Evolutionary conservation across 2,113 vertebrate genomes (phyloP), one percentile per base, ranked within the genome.

Genomic region (Eolophus roseicapilla): DNA sequence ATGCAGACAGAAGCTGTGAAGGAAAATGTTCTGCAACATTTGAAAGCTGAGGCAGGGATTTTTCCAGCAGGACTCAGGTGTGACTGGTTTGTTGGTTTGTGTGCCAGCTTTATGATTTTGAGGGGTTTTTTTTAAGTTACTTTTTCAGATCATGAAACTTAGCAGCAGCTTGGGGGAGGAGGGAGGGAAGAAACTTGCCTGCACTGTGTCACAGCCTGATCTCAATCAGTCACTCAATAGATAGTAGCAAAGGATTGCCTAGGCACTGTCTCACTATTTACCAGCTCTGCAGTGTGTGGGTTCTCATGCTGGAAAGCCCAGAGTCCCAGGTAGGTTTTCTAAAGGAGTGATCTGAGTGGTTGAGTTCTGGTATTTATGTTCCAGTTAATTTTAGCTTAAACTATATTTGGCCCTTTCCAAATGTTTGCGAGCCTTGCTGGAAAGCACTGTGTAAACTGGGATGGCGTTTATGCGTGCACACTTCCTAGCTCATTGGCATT

Each of bases 11-110:
- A 91, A 94, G 62, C 82, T 95, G 89, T 71, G 47, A 95, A 90
- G 88, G 55, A 71, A 88, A 93, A 90, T 84, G 77, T 88, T 96
- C 83, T 93, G 79, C 79, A 83, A 82, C 50, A 84, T 92, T 82
- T 91, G 62, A 84, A 91, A 95, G 82, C 82, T 91, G 76, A 91
- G 81, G 78, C 88, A 85, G 35, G 75, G 86, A 70, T 65, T 91
- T 87, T 84, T 87, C 75, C 46, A 74, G 78, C 63, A 94, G 91
- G 84, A 73, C 62, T 94, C 84, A 90, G 92, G 93, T 95, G 84
- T 89, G 84, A 93, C 50, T 75, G 37, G 69, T 84, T 83, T 73
- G 77, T 78, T 86, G 60, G 41, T 43, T 80, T n/a, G 24, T 76
- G 37, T 93, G 87, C 77, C 81, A 71, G 23, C 17, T 70, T 88